Evolutionary conservation across 2,888 invertebrate genomes (phyloP).

Genomic region (Lypha dubia): DNA sequence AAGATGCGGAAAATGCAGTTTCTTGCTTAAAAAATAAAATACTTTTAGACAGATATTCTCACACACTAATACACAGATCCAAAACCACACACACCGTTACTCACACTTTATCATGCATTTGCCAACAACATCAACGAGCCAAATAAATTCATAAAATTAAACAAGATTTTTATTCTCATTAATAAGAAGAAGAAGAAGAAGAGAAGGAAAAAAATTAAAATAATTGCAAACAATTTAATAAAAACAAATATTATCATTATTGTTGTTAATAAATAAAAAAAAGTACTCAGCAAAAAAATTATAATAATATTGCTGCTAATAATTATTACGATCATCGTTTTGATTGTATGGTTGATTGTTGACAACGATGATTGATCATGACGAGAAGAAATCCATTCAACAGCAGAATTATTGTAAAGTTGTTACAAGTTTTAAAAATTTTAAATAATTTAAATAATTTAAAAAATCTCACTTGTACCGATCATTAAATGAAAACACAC

Average conservation of each 20-base stretch:
- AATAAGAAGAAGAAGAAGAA: constrained; percentile 38
- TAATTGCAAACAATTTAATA: constrained; percentile 59
- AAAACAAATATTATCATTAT: constrained; percentile 51
- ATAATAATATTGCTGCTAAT: constrained; percentile 27
- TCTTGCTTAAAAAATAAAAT: constrained; percentile 17
- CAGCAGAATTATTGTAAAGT: constrained; percentile 32
- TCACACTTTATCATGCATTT: not conserved
- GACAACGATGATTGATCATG: constrained; percentile 22
- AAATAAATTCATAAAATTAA: constrained; percentile 57
- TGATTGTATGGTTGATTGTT: not conserved
- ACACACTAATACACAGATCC: constrained; percentile 4
- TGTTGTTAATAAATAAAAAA: constrained; percentile 52
- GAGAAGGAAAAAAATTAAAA: constrained; percentile 26
- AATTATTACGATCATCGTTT: constrained; percentile 23
- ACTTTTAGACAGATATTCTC: constrained; percentile 3
- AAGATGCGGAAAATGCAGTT: constrained; percentile 61
- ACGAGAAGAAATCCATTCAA: constrained; percentile 37
- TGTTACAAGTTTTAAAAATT: constrained; percentile 40
- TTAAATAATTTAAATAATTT: constrained; percentile 12
- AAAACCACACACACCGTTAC: not conserved
- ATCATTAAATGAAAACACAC: constrained; percentile 1
- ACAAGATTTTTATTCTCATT: constrained; percentile 45
- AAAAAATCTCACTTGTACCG: constrained; percentile 14
- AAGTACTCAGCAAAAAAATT: constrained; percentile 8
- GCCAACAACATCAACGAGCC: constrained; percentile 26